Evolutionary conservation across 2,797 vertebrate genomes (phyloP), one percentile per base, ranked within the genome.

Genomic region (Bovichtus variegatus): DNA sequence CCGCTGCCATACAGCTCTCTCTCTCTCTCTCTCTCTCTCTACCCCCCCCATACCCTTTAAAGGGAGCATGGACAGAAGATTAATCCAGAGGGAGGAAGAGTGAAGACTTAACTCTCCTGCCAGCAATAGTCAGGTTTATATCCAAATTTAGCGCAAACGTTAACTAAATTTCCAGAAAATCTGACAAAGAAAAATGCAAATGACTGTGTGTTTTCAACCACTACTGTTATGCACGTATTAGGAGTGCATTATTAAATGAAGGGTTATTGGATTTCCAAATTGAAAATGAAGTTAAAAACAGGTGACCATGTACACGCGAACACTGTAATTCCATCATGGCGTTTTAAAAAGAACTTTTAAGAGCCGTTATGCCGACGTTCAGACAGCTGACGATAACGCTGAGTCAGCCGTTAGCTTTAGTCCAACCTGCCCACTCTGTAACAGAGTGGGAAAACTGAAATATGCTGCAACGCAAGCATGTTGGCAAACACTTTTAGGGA

Each of bases 391-490:
- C 23, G 51, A 46, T 19, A 62, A 50, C 2, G 55, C 74, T 51
- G 78, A 83, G 62, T 62, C 66, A 70, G 44, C 61, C n/a, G 23
- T 41, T 64, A 71, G 23, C 74, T 75, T 81, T 21, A 46, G 0
- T 31, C 40, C 38, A 53, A 46, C 15, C 31, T 41, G 62, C 31
- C 46, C 49, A 44, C 23, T 43, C n/a, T 54, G 54, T 58, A 72
- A 74, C 71, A 76, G 50, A 13, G 1, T 44, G 50, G 43, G 21
- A 70, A 51, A 74, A 64, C 19, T 29, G 34, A 70, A 80, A 63
- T 53, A 50, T 46, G 60, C n/a, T n/a, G 76, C 53, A 65, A 49
- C 31, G 31, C 31, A 31, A 34, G 34, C 31, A 7, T 34, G 31
- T 7, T 34, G 31, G n/a, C n/a, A n/a, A n/a, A n/a, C n/a, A n/a